Evolutionary conservation across 2,888 invertebrate species (phyloP).

Genomic region (Sinotaia quadrata): DNA sequence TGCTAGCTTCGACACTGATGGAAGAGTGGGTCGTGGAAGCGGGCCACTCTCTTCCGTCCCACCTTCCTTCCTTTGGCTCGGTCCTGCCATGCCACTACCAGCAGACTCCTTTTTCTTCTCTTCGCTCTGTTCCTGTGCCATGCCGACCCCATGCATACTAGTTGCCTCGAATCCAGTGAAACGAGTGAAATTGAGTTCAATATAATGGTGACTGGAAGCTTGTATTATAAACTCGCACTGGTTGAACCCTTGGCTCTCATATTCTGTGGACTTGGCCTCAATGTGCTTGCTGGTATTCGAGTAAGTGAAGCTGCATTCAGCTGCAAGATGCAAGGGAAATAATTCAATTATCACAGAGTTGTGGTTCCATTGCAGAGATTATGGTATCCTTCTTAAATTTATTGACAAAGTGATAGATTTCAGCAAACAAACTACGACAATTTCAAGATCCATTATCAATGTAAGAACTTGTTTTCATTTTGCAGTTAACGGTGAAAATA

Average conservation of each 20-base stretch:
- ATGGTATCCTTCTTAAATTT: too few species aligned
- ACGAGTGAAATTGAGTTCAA: slow-evolving; percentile 40
- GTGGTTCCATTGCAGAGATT: background rate
- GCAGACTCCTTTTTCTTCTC: slow-evolving; percentile 4
- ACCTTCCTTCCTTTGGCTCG: background rate
- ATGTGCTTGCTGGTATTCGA: slow-evolving; percentile 28
- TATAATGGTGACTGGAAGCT: slow-evolving; percentile 27
- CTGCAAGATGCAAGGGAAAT: slow-evolving; percentile 9
- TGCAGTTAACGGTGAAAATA: too few species aligned
- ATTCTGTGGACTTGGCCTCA: slow-evolving; percentile 31
- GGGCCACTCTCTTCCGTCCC: background rate
- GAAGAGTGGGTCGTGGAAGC: background rate
- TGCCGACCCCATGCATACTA: background rate
- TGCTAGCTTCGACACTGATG: background rate
- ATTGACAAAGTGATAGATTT: too few species aligned
- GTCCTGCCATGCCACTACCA: background rate
- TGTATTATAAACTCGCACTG: slow-evolving; percentile 36
- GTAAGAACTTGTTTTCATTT: too few species aligned
- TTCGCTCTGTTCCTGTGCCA: background rate
- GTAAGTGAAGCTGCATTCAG: slow-evolving; percentile 33
- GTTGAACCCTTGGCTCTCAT: slow-evolving; percentile 30
- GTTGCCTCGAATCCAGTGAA: slow-evolving; percentile 21
- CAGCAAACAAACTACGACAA: too few species aligned
- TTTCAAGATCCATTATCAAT: too few species aligned
- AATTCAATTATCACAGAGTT: background rate